Evolutionary conservation across 2,113 vertebrate genomes (phyloP).

Genomic region (Danionella cerebrum): DNA sequence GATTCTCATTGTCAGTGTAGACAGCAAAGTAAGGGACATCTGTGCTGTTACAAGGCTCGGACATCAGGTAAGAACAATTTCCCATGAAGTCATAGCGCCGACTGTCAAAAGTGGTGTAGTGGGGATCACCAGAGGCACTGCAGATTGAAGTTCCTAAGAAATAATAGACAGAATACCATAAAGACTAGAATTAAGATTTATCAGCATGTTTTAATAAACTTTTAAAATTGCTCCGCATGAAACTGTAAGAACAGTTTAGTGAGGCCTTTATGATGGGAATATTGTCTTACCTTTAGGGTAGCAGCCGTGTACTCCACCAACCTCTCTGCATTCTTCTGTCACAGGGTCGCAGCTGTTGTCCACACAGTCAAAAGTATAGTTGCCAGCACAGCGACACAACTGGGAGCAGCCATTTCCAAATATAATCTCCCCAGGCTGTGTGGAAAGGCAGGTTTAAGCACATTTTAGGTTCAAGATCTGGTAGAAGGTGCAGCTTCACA

Average conservation of each 20-base stretch:
- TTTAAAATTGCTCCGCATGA: too few species aligned
- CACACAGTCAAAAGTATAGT: slow-evolving; percentile 65
- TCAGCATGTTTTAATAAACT: too few species aligned
- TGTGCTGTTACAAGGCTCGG: slow-evolving; percentile 55
- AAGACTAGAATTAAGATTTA: too few species aligned
- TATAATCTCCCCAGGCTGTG: slow-evolving; percentile 64
- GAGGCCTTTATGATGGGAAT: too few species aligned
- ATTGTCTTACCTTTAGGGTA: slow-evolving; percentile 62
- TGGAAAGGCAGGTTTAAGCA: neutral
- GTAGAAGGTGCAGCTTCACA: neutral
- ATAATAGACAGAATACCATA: too few species aligned
- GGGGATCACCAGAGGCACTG: slow-evolving; percentile 59
- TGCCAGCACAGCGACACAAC: slow-evolving; percentile 65
- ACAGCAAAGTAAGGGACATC: slow-evolving; percentile 54
- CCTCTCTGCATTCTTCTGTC: slow-evolving; percentile 62
- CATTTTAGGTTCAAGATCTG: neutral
- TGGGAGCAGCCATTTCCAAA: slow-evolving; percentile 61
- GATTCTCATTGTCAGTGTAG: slow-evolving; percentile 63
- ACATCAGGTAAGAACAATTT: slow-evolving; percentile 68
- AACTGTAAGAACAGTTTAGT: too few species aligned
- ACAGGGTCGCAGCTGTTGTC: slow-evolving; percentile 59
- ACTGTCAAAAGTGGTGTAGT: slow-evolving; percentile 69
- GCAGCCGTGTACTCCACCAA: slow-evolving; percentile 58
- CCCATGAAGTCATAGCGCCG: slow-evolving; percentile 65
- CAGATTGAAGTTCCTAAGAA: slow-evolving; percentile 55